Evolutionary conservation across 2,113 vertebrate genomes (phyloP).

Genomic region (Oenanthe oenanthe): DNA sequence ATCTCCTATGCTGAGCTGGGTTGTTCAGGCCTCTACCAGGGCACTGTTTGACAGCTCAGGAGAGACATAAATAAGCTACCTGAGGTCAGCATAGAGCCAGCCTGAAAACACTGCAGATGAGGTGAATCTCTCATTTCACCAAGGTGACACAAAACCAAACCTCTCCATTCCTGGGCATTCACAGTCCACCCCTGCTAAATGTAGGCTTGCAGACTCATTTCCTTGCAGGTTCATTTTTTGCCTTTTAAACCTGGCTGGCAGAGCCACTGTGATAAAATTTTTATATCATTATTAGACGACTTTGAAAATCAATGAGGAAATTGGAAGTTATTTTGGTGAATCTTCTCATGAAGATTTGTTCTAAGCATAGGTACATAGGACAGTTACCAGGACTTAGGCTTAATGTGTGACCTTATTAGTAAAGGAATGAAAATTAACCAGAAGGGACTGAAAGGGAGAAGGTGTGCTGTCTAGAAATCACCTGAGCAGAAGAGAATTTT

Average conservation of each 20-base stretch:
- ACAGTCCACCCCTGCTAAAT: neutral
- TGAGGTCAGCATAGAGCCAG: neutral
- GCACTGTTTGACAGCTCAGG: neutral
- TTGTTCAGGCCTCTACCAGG: neutral
- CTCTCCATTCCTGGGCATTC: neutral
- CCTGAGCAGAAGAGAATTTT: neutral
- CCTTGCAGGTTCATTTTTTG: neutral
- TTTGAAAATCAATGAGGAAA: neutral
- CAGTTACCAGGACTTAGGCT: neutral
- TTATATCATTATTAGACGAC: neutral
- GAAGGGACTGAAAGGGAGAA: neutral
- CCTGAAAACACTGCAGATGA: neutral
- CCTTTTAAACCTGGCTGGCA: neutral
- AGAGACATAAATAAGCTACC: neutral
- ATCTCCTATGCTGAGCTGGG: neutral
- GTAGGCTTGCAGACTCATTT: neutral
- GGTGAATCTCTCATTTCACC: neutral
- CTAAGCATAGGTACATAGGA: neutral
- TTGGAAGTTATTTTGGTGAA: neutral
- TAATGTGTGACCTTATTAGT: neutral
- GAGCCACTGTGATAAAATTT: neutral
- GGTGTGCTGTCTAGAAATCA: neutral
- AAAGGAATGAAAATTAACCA: neutral
- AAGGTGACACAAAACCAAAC: neutral
- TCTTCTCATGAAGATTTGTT: neutral